Percentiles rank a stretch among this genome's conserved stretches.
phyloP scores from a whole-genome alignment of 2,113 vertebrate species.

The Chloroceryle aenea region DNA sequence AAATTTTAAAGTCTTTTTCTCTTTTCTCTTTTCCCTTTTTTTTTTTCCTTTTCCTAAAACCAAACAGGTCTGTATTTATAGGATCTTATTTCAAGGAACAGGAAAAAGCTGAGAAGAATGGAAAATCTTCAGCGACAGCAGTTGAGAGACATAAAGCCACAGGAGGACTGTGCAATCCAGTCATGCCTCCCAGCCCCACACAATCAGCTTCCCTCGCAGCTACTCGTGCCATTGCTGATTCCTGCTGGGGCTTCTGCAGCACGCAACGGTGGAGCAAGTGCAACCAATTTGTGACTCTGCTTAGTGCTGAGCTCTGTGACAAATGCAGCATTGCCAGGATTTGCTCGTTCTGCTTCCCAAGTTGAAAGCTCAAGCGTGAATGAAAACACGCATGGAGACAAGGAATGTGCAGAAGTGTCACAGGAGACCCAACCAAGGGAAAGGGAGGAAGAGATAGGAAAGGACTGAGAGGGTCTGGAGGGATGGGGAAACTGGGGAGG shows the following conservation, averaged over 20 bases:
- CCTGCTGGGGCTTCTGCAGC: not conserved
- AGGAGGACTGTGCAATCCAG: not conserved
- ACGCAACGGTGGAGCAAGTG: fast-evolving
- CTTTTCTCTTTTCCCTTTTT: not conserved
- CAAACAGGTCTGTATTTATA: not conserved
- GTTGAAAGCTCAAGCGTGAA: not conserved
- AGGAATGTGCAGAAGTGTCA: not conserved
- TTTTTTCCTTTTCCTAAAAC: not conserved
- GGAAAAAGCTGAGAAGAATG: not conserved
- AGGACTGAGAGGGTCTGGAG: not conserved
- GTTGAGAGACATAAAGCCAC: not conserved
- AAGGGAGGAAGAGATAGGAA: not conserved
- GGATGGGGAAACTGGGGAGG: not conserved
- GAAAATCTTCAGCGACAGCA: not conserved
- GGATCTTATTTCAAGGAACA: not conserved
- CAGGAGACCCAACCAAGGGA: not conserved
- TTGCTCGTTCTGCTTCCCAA: not conserved
- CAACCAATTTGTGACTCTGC: not conserved
- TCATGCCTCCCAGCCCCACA: not conserved
- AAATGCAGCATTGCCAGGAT: not conserved
- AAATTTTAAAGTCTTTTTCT: not conserved
- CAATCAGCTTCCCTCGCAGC: not conserved
- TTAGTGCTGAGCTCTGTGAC: not conserved
- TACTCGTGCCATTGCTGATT: not conserved
- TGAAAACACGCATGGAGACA: not conserved